These are phyloP conservation scores for Morelia viridis DNA, from an alignment of 2,797 vertebrate species.

Conservation along the genomic window DNA sequence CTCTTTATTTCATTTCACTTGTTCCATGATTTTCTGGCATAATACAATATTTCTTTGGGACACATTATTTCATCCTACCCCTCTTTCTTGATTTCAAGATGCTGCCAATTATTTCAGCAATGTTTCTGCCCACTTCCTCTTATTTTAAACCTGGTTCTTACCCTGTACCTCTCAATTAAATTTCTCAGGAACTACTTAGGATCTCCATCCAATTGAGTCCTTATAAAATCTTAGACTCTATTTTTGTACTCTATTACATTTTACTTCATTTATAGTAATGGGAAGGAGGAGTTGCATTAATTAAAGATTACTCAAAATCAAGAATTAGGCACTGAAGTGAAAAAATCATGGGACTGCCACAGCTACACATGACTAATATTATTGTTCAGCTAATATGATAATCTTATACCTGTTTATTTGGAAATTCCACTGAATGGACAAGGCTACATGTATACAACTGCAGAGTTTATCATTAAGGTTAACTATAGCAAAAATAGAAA, in stretches of 20 bases:
- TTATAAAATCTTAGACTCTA: background rate
- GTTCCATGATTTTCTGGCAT: background rate
- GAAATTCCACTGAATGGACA: background rate
- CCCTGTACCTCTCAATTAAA: background rate
- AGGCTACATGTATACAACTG: background rate
- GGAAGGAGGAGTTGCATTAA: background rate
- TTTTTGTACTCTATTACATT: background rate
- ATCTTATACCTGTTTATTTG: background rate
- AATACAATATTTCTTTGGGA: background rate
- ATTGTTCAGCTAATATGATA: background rate
- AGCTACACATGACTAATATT: constrained; percentile 6
- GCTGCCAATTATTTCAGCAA: background rate
- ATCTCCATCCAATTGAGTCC: background rate
- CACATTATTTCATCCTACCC: background rate
- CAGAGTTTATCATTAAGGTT: background rate
- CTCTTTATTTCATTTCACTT: background rate
- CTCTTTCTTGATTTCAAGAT: background rate
- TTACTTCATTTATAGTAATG: background rate
- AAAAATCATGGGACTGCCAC: background rate
- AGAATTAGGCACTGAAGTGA: background rate
- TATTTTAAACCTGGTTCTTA: background rate
- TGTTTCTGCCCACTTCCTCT: background rate
- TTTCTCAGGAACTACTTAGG: background rate
- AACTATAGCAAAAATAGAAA: constrained; percentile 56
- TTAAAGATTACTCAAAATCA: background rate